phyloP scores from a whole-genome alignment of 2,797 vertebrate species.

The Agapornis canus region DNA sequence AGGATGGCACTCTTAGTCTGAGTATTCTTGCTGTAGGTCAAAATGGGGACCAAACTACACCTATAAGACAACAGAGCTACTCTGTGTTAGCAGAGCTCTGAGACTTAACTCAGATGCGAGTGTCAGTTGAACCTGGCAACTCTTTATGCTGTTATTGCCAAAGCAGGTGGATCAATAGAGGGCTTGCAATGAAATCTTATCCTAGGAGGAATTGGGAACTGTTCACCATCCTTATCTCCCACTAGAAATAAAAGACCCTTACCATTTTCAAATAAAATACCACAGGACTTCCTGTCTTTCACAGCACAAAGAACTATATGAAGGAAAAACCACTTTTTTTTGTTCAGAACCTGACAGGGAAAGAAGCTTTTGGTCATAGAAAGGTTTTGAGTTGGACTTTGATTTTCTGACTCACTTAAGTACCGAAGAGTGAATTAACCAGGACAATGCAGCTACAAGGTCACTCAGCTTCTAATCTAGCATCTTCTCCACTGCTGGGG shows the following conservation, averaged over 20 bases:
- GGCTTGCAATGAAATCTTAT: neutral
- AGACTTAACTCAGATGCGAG: neutral
- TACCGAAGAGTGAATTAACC: neutral
- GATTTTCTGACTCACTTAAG: neutral
- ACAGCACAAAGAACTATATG: neutral
- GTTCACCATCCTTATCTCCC: neutral
- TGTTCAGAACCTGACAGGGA: neutral
- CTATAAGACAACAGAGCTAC: neutral
- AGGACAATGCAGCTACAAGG: neutral
- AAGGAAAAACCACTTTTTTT: neutral
- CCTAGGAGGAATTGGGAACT: neutral
- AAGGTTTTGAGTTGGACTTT: neutral
- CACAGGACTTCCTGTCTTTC: neutral
- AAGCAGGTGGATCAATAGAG: neutral
- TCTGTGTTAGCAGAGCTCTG: neutral
- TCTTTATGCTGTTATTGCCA: neutral
- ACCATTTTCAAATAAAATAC: neutral
- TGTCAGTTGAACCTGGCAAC: neutral
- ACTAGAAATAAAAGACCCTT: neutral
- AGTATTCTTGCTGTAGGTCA: neutral
- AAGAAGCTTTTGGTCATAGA: neutral
- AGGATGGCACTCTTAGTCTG: neutral
- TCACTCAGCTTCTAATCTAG: neutral
- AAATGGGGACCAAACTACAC: neutral
- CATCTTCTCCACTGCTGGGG: rapidly evolving